These are phyloP conservation scores for Tadarida brasiliensis DNA, from an alignment of 2,797 vertebrate genomes.

Conservation along the genomic window DNA sequence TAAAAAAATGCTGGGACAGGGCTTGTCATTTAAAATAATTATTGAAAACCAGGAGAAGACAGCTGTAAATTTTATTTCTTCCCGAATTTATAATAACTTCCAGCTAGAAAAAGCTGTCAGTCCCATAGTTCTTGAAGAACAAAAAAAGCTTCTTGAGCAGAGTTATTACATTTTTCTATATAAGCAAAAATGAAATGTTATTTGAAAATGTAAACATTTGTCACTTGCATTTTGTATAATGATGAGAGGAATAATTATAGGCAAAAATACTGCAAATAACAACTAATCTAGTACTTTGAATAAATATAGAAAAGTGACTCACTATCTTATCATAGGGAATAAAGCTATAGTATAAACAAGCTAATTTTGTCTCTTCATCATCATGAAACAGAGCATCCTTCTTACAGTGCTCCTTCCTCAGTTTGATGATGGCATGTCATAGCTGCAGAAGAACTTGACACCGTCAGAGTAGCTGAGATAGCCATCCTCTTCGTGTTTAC, in stretches of 20 bases:
- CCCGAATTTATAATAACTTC: slow-evolving; percentile 72
- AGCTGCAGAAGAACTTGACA: not conserved
- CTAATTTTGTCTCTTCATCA: not conserved
- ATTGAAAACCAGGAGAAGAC: slow-evolving; percentile 38
- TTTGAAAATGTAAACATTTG: slow-evolving; percentile 46
- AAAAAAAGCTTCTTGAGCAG: slow-evolving; percentile 14
- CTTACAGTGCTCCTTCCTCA: not conserved
- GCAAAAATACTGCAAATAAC: slow-evolving; percentile 15
- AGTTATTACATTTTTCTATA: slow-evolving; percentile 43
- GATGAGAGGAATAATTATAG: not conserved
- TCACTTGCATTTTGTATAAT: not conserved
- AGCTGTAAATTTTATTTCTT: slow-evolving; percentile 71
- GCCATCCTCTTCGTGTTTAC: not conserved
- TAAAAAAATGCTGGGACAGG: not conserved
- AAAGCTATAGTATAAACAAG: not conserved
- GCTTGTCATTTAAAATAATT: slow-evolving; percentile 70
- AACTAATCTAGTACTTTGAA: not conserved
- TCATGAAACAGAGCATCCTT: not conserved
- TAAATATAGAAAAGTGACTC: not conserved
- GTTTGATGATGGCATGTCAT: not conserved
- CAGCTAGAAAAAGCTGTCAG: slow-evolving; percentile 75
- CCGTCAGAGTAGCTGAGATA: slow-evolving; percentile 30
- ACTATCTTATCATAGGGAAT: not conserved
- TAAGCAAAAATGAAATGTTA: slow-evolving; percentile 35
- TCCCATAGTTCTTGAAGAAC: slow-evolving; percentile 54